Evolutionary conservation across 2,888 invertebrate species (phyloP).

Genomic region (Drosophila pullipes): DNA sequence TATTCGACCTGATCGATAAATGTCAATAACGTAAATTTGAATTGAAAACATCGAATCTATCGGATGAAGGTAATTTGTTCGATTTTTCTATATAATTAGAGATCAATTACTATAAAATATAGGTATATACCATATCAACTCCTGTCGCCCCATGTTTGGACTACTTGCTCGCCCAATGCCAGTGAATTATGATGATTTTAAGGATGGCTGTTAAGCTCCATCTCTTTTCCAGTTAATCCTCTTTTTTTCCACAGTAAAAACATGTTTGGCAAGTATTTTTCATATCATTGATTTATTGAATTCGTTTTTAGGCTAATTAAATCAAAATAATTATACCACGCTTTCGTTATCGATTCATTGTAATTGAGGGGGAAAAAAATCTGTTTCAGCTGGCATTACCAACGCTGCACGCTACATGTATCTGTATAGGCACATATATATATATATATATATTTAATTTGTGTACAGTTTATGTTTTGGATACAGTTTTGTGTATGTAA

Average conservation of each 20-base stretch:
- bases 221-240: not conserved
- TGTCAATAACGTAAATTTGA: not conserved
- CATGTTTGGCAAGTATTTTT: conserved; percentile 14
- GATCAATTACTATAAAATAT: not conserved
- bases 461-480: conserved; percentile 32
- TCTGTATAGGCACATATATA: conserved; percentile 13
- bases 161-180: not conserved
- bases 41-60: not conserved
- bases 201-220: not conserved
- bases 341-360: conserved; percentile 14
- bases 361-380: conserved; percentile 19
- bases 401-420: conserved; percentile 19
- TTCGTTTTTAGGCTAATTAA: conserved; percentile 49
- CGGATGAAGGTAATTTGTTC: not conserved
- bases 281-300: conserved; percentile 52
- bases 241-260: not conserved
- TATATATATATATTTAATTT: conserved; percentile 12
- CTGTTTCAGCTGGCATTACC: conserved; percentile 23
- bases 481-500: conserved; percentile 2
- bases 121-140: not conserved
- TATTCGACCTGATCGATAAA: not conserved
- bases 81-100: not conserved
- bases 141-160: not conserved
- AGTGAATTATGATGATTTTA: not conserved
- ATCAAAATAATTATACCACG: conserved; percentile 33